Base-by-base conservation (phyloP, 2,113 vertebrate genomes). In the Triplophysa rosa region DNA sequence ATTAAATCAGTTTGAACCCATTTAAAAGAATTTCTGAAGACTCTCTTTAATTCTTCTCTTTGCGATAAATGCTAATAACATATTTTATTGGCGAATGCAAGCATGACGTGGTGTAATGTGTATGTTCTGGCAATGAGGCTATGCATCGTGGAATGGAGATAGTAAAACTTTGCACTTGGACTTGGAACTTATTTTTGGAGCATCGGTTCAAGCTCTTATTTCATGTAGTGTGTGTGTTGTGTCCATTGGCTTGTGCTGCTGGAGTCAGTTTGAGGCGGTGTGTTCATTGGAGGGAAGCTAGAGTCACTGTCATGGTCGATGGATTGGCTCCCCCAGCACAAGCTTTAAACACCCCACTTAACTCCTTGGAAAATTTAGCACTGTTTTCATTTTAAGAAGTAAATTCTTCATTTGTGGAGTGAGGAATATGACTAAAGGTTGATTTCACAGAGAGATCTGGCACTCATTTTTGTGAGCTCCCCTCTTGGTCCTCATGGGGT, bases 1-100 rank as follows among this genome's bases (percentile, higher is more conserved):
- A 90, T 90, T 69, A 84, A 88, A 90, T 91, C 79, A 88, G 86
- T 82, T 5, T 63, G 11, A 45, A 77, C 81, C 66, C 73, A 84
- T 90, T 84, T 89, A 62, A 89, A 88, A 86, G 80, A 84, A 87
- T 89, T 83, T 85, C 73, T 85, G 83, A 90, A 23, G 52, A 66
- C 64, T 66, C 40, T 29, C 74, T 52, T 64, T 45, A 49, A 73
- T 62, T 62, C 3, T 75, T 75, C 40, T 21, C 62, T 23, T 19
- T 33, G 73, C 19, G 17, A 13, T 11, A 33, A 65, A 54, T 42
- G 37, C 62, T 29, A 74, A 74, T 16, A 47, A 26, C 2, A 10
- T 19, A 19, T 12, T 42, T 73, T 10, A 4, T 24, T 29, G 17
- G 23, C 24, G 29, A 21, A 77, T 54, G 59, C 21, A 47, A 37